Base-by-base conservation (phyloP, 1,140 invertebrate species). In the Panagrolaimus sp. region DNA sequence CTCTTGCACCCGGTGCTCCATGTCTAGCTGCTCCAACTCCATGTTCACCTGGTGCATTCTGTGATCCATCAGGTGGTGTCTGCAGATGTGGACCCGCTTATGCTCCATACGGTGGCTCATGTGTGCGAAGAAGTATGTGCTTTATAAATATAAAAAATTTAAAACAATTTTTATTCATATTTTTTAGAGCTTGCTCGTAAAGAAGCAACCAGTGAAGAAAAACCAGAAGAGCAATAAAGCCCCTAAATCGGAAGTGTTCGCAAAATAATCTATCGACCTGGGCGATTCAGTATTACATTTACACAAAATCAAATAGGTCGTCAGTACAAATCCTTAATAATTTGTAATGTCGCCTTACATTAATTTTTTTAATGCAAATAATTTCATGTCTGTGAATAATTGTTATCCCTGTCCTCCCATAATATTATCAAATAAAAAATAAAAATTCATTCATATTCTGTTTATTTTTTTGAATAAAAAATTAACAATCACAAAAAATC, bases 31-130 rank as follows among this genome's bases (percentile, higher is more conserved):
- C 72, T 16, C 64, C 72, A 51, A 31, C 72, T 23, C 69, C 72
- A 3, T 74, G 73, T 63, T 72, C 66, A n/a, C 64, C 64, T 44
- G 73, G 73, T 53, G 73, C 73, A 27, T 64, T 74, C 20, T 74
- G 73, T 57, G 51, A 57, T 57, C 20, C 51, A 71, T 65, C 63
- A 20, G 73, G 73, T n/a, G n/a, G n/a, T 63, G 45, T 70, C 38
- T 74, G 73, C 65, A 64, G 68, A 43, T 74, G 73, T 42, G 71
- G 61, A 8, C 72, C 68, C 53, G 66, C 73, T 13, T 74, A 61
- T 67, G 62, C 62, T 14, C 73, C 73, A 31, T n/a, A 67, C 20
- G 67, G 61, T n/a, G 63, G 65, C 64, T 47, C 68, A 27, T 74
- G 73, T 57, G 48, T 74, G 53, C 67, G 73, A 51, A 69, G 73